Conservation (phyloP, 2,113 vertebrate species). For the Dasyprocta punctata region DNA sequence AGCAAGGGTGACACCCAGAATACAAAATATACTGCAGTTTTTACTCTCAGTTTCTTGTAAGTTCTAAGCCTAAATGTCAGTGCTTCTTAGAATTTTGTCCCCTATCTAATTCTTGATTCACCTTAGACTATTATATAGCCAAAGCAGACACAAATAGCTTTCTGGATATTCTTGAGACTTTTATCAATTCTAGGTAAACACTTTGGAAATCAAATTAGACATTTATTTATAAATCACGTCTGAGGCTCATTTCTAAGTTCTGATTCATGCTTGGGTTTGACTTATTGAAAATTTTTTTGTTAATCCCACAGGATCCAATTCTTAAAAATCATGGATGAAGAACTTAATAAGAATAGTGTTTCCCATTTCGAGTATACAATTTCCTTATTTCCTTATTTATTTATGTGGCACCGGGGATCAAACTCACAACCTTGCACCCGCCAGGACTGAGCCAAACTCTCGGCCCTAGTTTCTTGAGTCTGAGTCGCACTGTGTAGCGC, state of each 20-base stretch:
- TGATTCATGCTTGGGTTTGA: neutral
- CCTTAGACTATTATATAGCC: no score
- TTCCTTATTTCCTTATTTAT: no score
- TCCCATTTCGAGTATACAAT: neutral
- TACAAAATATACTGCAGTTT: no score
- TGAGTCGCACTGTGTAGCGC: no score
- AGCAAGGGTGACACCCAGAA: neutral
- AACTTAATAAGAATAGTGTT: neutral
- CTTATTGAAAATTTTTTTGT: neutral
- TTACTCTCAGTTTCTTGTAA: neutral
- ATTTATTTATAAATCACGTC: neutral
- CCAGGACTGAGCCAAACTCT: no score
- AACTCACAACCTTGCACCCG: no score
- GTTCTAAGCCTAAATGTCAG: neutral
- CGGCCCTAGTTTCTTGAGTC: no score
- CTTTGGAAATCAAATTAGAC: neutral
- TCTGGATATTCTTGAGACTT: neutral
- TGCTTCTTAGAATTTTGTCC: neutral
- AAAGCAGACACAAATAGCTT: neutral
- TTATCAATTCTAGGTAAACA: neutral
- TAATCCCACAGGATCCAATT: neutral
- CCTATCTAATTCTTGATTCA: neutral
- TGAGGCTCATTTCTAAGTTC: neutral
- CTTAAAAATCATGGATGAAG: neutral
- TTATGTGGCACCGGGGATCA: no score